Conservation (phyloP, 2,888 invertebrate species). For the Campaea margaritaria region DNA sequence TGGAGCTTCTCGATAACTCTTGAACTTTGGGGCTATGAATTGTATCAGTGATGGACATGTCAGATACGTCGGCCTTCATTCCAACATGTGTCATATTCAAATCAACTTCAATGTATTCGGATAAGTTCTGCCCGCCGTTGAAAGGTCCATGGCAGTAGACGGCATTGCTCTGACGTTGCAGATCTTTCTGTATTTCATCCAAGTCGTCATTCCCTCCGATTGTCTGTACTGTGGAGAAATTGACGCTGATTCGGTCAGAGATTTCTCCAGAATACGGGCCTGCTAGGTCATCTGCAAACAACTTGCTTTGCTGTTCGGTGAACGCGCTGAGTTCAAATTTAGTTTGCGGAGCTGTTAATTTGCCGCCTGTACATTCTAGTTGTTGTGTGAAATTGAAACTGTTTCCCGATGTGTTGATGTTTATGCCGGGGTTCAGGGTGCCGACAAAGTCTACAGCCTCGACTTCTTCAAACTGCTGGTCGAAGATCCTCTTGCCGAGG, state of each 20-base stretch:
- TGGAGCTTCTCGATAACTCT: conserved; percentile 54
- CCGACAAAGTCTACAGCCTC: conserved; percentile 63
- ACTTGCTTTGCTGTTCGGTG: conserved; percentile 65
- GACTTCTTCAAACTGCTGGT: conserved; percentile 72
- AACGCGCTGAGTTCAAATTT: conserved; percentile 68
- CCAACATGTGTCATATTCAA: conserved; percentile 63
- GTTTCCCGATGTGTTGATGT: conserved; percentile 57
- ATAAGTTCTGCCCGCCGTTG: conserved; percentile 50
- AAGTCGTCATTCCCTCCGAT: conserved; percentile 63
- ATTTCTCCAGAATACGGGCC: conserved; percentile 56
- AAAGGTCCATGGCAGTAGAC: conserved; percentile 51
- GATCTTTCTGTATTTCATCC: conserved; percentile 69
- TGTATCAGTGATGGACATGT: conserved; percentile 77
- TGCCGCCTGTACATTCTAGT: conserved; percentile 59
- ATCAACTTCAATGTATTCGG: conserved; percentile 74
- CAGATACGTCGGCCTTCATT: conserved; percentile 56
- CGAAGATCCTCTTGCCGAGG: conserved; percentile 68
- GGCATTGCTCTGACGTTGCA: conserved; percentile 51
- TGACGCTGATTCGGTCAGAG: conserved; percentile 64
- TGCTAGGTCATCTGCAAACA: conserved; percentile 65
- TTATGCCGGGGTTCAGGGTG: conserved; percentile 44
- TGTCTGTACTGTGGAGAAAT: conserved; percentile 66
- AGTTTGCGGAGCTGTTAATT: conserved; percentile 53
- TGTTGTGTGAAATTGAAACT: conserved; percentile 57
- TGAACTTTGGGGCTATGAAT: conserved; percentile 66